Percentiles rank a stretch among this genome's conserved stretches.
These are phyloP conservation scores for Habropoda laboriosa DNA, from an alignment of 1,140 invertebrate species.

Conservation along the genomic window DNA sequence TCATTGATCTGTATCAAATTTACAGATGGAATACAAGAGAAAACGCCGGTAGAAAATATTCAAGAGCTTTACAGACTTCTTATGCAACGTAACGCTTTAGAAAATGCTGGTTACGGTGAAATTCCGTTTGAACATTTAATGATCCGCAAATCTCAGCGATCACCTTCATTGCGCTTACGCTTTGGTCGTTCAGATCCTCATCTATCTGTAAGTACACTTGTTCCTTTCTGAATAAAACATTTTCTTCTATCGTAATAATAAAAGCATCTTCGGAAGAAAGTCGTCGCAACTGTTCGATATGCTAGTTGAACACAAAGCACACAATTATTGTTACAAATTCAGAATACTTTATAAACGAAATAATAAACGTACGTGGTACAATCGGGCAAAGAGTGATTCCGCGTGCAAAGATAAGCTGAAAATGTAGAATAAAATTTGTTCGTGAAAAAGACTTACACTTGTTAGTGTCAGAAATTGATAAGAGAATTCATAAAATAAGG, in stretches of 20 bases:
- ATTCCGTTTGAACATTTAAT: slow-evolving; percentile 74
- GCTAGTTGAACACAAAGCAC: too few species aligned
- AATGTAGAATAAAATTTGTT: too few species aligned
- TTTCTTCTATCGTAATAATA: slow-evolving; percentile 26
- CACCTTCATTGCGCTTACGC: slow-evolving; percentile 79
- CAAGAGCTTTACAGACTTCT: slow-evolving; percentile 75
- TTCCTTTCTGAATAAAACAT: neutral
- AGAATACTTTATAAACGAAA: too few species aligned
- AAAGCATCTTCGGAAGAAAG: too few species aligned
- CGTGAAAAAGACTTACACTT: too few species aligned
- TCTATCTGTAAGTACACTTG: slow-evolving; percentile 54
- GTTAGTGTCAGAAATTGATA: too few species aligned
- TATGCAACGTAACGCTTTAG: slow-evolving; percentile 67
- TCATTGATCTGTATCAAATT: neutral
- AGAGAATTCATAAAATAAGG: too few species aligned
- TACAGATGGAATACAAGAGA: slow-evolving; percentile 56
- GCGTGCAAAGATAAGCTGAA: too few species aligned
- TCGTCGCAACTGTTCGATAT: too few species aligned
- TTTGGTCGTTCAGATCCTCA: slow-evolving; percentile 76
- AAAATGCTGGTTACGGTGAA: slow-evolving; percentile 33
- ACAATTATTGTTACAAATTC: too few species aligned
- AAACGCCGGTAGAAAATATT: slow-evolving; percentile 53
- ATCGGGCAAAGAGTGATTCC: too few species aligned
- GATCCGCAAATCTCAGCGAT: slow-evolving; percentile 80
- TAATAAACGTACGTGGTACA: too few species aligned